Conservation (phyloP, 2,888 invertebrate genomes). For the Spodoptera littoralis region DNA sequence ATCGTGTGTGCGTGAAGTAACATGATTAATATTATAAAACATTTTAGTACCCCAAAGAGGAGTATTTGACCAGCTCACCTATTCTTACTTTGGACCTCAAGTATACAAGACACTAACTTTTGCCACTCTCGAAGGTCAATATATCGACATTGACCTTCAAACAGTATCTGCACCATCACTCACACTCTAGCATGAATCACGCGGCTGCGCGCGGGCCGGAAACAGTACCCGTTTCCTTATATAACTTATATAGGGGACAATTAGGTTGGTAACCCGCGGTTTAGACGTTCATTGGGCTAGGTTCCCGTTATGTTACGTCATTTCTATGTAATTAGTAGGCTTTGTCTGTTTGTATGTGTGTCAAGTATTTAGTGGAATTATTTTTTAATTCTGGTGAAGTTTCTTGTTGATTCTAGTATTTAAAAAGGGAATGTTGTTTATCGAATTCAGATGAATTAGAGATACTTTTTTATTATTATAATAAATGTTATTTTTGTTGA, state of each 20-base stretch:
- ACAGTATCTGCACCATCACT: slow-evolving; percentile 8
- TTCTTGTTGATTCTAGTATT: no score
- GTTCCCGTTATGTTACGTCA: slow-evolving; percentile 42
- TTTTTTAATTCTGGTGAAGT: no score
- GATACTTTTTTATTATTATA: no score
- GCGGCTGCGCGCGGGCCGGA: slow-evolving; percentile 52
- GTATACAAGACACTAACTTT: no score
- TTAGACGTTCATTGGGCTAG: slow-evolving; percentile 36
- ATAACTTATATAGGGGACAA: slow-evolving; percentile 58
- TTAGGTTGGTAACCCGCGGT: slow-evolving; percentile 57
- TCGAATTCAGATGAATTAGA: no score
- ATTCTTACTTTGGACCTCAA: no score
- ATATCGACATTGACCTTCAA: slow-evolving; percentile 38
- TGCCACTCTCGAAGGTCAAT: not conserved
- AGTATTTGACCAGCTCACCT: no score
- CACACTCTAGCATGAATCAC: slow-evolving; percentile 46
- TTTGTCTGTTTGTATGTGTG: not conserved
- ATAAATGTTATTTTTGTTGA: no score
- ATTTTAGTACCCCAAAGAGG: no score
- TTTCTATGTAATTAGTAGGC: slow-evolving; percentile 9
- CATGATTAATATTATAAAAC: no score
- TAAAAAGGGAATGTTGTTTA: no score
- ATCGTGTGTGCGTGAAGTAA: no score
- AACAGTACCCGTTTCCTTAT: slow-evolving; percentile 63
- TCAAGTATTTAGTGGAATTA: not conserved